Evolutionary conservation across 2,113 vertebrate genomes (phyloP), one percentile per base, ranked within the genome.

Genomic region (Alethe diademata): DNA sequence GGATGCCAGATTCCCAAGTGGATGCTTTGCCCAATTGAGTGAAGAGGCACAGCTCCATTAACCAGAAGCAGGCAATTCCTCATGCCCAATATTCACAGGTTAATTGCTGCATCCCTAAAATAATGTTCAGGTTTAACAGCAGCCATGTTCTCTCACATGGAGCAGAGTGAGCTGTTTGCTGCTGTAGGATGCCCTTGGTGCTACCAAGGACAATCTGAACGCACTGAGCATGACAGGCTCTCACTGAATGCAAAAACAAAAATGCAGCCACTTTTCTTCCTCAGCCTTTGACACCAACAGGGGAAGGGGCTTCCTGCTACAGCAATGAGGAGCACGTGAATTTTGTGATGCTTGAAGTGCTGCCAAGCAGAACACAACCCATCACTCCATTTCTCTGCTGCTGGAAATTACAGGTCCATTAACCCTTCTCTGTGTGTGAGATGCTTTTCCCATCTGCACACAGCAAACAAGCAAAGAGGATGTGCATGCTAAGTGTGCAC

Each of bases 131-230:
- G 66, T 86, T 90, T 90, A 58, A 40, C 6, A 60, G 79, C 57
- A 88, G 94, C 48, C 13, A 6, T 48, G 25, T n/a, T 75, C 72
- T 64, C 78, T 67, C 40, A 48, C 57, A 14, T 0, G 15, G 81
- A 89, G 84, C 71, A 61, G 1, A 33, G 50, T 43, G 74, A 76
- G 88, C 71, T 40, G 62, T 70, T 92, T 56, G 88, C 72, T 56
- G 88, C 93, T 90, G 9, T 2, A 79, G 85, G 85, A 90, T 83
- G 94, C 88, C 95, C 96, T 96, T 96, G 91, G 72, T 65, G 48
- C 72, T 43, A 57, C 47, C 92, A 97, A 97, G 93, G 96, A 92
- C 93, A 78, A 80, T 16, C 33, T 61, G 88, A 94, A 56, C 0
- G 2, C 87, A 38, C 36, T 0, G 14, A 94, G 88, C 6, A 26